Evolutionary conservation across 1,140 invertebrate species (phyloP).

Genomic region (Magallana ariakensis): DNA sequence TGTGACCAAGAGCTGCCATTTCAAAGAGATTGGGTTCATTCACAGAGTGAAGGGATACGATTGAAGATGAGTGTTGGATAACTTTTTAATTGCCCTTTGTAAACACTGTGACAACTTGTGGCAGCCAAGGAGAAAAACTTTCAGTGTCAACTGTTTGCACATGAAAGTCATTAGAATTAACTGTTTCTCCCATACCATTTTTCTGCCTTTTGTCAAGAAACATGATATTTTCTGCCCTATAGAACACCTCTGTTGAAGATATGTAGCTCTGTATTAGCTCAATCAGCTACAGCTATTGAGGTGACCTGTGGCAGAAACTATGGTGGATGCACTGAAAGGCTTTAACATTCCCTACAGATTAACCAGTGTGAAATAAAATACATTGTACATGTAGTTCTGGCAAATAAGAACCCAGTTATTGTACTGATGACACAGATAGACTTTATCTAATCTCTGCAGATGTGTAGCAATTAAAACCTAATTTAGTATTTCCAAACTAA

Average conservation of each 20-base stretch:
- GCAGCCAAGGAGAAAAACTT: constrained; percentile 5
- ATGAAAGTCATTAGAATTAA: constrained; percentile 16
- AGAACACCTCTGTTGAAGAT: not conserved
- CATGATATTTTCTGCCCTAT: not conserved
- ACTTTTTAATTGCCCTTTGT: not conserved
- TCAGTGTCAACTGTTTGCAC: constrained; percentile 3
- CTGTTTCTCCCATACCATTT: not conserved
- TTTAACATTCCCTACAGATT: not conserved
- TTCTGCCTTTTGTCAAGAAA: not conserved
- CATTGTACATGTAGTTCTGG: constrained; percentile 22
- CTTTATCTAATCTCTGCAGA: constrained; percentile 30
- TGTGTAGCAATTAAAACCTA: constrained; percentile 35
- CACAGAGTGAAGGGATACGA: constrained; percentile 4
- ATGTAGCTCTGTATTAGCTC: constrained; percentile 1
- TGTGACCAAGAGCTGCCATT: not conserved
- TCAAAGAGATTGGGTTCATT: not conserved
- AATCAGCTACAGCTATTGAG: not conserved
- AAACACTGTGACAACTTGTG: not conserved
- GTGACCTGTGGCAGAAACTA: not conserved
- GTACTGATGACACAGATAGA: constrained; percentile 23
- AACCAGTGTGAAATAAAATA: not conserved
- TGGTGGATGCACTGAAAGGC: not conserved
- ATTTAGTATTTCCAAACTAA: constrained; percentile 22
- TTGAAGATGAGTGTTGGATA: constrained; percentile 10
- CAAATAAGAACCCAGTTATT: constrained; percentile 26